These are phyloP conservation scores for Acipenser oxyrinchus DNA, from an alignment of 2,797 vertebrate genomes.

Conservation along the genomic window DNA sequence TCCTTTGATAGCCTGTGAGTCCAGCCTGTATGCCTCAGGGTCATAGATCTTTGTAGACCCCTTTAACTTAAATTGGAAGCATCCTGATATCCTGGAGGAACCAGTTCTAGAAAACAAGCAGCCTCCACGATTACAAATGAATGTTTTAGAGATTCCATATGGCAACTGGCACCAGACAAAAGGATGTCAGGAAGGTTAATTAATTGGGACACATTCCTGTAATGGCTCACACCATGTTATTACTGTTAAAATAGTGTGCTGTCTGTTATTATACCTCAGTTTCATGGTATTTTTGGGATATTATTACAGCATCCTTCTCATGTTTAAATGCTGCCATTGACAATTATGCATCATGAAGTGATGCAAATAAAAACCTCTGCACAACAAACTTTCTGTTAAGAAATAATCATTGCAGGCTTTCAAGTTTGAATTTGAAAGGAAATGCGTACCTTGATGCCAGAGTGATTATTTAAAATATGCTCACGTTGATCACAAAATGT, in stretches of 20 bases:
- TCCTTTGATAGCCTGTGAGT: constrained; percentile 18
- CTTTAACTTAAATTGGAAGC: constrained; percentile 52
- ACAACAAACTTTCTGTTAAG: constrained; percentile 4
- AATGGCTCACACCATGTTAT: constrained; percentile 53
- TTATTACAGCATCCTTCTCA: constrained; percentile 16
- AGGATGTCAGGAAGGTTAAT: constrained; percentile 59
- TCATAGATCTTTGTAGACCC: constrained; percentile 29
- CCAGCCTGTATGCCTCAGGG: constrained; percentile 19
- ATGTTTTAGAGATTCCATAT: constrained; percentile 76
- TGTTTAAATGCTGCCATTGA: constrained; percentile 28
- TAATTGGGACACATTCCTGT: constrained; percentile 55
- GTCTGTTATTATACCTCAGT: constrained; percentile 50
- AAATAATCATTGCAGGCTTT: constrained; percentile 7
- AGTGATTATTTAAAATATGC: constrained; percentile 6
- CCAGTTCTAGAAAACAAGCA: constrained; percentile 49
- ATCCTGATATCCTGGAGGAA: constrained; percentile 47
- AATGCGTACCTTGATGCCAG: neutral
- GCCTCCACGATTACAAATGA: constrained; percentile 48
- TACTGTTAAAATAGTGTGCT: constrained; percentile 47
- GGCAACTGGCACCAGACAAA: constrained; percentile 62
- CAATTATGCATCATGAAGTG: constrained; percentile 17
- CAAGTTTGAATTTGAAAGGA: constrained; percentile 2
- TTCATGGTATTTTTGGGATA: too few relatives aligned
- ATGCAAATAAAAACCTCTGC: neutral
- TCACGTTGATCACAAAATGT: neutral